These are phyloP conservation scores for Pelagia noctiluca DNA, from an alignment of 30 jellyfish, hydroid and myxozoan species.

Conservation along the genomic window DNA sequence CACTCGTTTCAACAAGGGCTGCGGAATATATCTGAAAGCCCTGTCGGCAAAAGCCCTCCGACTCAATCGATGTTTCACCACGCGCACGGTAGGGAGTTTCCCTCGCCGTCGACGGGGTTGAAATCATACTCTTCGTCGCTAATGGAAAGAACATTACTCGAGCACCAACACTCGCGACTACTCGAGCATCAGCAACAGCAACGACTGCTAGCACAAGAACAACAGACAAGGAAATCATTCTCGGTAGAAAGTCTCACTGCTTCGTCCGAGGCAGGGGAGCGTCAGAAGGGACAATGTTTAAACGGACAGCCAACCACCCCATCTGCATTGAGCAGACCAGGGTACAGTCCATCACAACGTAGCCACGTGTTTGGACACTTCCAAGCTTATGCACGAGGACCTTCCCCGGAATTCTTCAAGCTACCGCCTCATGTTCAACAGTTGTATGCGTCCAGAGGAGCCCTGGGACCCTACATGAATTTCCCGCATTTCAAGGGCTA, in stretches of 20 bases:
- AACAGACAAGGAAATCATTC: conserved; percentile 78
- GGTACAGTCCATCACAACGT: conserved; percentile 68
- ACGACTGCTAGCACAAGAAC: conserved; percentile 30
- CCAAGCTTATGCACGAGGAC: conserved; percentile 65
- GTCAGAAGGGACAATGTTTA: conserved; percentile 66
- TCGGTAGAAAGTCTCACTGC: conserved; percentile 92
- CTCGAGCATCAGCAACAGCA: conserved; percentile 50
- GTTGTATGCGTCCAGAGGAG: conserved; percentile 63
- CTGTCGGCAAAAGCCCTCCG: conserved; percentile 75
- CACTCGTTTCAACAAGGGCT: conserved; percentile 69
- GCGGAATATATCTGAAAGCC: conserved; percentile 57
- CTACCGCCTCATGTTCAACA: conserved; percentile 74
- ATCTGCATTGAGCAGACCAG: conserved; percentile 66
- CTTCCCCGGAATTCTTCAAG: conserved; percentile 60
- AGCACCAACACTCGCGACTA: conserved; percentile 33
- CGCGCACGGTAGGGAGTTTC: conserved; percentile 71
- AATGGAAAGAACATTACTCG: conserved; percentile 57
- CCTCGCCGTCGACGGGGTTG: conserved; percentile 65
- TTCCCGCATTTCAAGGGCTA: conserved; percentile 57
- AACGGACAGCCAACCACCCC: conserved; percentile 69
- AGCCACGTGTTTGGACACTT: conserved; percentile 70
- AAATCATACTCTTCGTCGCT: conserved; percentile 53
- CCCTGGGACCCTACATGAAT: conserved; percentile 65
- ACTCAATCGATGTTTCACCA: conserved; percentile 65
- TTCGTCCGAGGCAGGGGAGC: conserved; percentile 68